phyloP scores from a whole-genome alignment of 2,113 vertebrate species.

The Australoheros scitulus region DNA sequence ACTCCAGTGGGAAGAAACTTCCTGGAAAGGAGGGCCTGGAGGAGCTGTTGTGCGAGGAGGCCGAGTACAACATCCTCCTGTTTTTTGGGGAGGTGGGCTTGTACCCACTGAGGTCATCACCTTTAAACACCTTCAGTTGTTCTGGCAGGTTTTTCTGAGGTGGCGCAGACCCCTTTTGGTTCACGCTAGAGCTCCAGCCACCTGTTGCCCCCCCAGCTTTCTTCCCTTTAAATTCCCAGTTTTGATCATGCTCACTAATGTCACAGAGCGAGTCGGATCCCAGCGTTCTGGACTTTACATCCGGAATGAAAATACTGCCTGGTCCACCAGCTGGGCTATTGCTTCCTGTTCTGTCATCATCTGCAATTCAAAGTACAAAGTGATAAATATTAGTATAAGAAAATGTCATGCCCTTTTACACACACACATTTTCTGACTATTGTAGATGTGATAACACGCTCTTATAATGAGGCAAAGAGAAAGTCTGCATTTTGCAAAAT shows the following conservation, averaged over 20 bases:
- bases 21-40: conserved; percentile 84
- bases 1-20: conserved; percentile 92
- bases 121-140: conserved; percentile 94
- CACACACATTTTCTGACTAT: not conserved
- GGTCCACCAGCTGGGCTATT: conserved; percentile 80
- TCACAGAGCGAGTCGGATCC: conserved; percentile 87
- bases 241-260: conserved; percentile 85
- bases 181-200: conserved; percentile 59
- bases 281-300: conserved; percentile 85
- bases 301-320: conserved; percentile 84
- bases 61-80: conserved; percentile 91
- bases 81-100: conserved; percentile 90
- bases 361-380: conserved; percentile 61
- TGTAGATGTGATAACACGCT: not conserved
- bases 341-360: conserved; percentile 83
- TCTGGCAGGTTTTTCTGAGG: conserved; percentile 86
- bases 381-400: not conserved
- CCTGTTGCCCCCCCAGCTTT: conserved; percentile 79
- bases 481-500: not conserved
- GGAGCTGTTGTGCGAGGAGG: conserved; percentile 80
- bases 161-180: conserved; percentile 38
- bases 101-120: conserved; percentile 81
- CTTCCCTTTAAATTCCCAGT: conserved; percentile 85
- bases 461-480: not conserved
- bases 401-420: not conserved